Conservation (phyloP, 1,140 invertebrate species). For the Cepaea nemoralis region DNA sequence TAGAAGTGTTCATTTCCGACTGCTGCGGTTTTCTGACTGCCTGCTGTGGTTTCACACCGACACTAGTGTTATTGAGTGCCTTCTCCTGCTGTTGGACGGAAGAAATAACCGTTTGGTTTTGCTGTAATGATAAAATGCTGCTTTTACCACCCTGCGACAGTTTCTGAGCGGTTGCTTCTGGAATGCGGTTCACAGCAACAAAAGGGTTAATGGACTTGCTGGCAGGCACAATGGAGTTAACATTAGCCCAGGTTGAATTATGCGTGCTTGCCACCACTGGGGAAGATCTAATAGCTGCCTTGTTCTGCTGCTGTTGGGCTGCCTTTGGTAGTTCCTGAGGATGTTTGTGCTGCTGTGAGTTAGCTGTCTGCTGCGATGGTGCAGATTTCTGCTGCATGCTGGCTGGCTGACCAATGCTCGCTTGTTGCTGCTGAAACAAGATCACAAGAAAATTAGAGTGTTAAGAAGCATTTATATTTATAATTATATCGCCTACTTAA, state of each 20-base stretch:
- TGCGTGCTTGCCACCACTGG: constrained; percentile 7
- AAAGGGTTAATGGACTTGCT: not conserved
- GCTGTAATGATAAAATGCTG: not conserved
- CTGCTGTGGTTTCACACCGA: not conserved
- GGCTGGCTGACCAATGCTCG: no score
- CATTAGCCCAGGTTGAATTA: constrained; percentile 13
- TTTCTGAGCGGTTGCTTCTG: not conserved
- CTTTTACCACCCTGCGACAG: not conserved
- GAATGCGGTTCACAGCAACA: constrained; percentile 2
- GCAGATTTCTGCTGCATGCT: not conserved
- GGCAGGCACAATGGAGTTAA: not conserved
- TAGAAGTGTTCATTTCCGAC: not conserved
- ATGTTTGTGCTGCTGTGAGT: constrained; percentile 3
- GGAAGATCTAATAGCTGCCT: constrained; percentile 26
- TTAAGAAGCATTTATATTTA: no score
- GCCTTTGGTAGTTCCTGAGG: constrained; percentile 18
- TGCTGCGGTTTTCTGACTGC: not conserved
- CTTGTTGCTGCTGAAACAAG: not conserved
- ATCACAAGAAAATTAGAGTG: no score
- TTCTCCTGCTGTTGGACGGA: not conserved
- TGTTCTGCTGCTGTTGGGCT: not conserved
- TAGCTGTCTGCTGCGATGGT: not conserved
- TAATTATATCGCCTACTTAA: no score
- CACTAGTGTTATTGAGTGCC: not conserved
- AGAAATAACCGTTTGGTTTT: not conserved